These are phyloP conservation scores for Halcyon smyrnensis DNA, from an alignment of 2,797 vertebrate genomes.

Conservation along the genomic window DNA sequence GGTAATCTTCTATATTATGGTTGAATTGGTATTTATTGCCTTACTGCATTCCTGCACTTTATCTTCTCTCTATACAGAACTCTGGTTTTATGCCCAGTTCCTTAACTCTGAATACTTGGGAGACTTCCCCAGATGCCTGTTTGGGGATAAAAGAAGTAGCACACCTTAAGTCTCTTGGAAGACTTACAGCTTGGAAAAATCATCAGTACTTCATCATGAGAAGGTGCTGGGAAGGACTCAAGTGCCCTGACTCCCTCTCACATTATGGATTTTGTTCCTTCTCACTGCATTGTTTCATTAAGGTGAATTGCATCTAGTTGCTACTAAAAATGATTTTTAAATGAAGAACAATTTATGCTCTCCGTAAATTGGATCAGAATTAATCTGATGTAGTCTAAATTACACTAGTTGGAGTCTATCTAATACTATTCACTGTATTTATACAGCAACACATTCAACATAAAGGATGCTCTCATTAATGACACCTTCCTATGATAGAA, in stretches of 20 bases:
- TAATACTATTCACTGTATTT: neutral
- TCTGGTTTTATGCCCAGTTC: neutral
- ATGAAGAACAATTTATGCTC: neutral
- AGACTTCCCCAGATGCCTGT: neutral
- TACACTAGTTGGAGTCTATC: neutral
- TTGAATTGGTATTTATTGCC: neutral
- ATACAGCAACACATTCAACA: neutral
- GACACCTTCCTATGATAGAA: neutral
- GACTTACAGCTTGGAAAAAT: neutral
- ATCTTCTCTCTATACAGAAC: neutral
- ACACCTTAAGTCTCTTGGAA: neutral
- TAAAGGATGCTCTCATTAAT: neutral
- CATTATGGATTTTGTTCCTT: neutral
- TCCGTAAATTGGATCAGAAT: neutral
- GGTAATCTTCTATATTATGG: neutral
- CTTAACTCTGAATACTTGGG: neutral
- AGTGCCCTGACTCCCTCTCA: neutral
- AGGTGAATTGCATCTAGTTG: neutral
- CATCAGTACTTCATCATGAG: neutral
- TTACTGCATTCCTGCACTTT: neutral
- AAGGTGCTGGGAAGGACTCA: neutral
- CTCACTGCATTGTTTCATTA: neutral
- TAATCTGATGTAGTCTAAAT: neutral
- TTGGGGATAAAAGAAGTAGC: neutral
- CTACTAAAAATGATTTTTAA: neutral